A percentile compares a stretch with the other conserved stretches of the same genome.
Evolutionary conservation across 2,888 invertebrate species (phyloP).

Genomic region (Julus scandinavius): DNA sequence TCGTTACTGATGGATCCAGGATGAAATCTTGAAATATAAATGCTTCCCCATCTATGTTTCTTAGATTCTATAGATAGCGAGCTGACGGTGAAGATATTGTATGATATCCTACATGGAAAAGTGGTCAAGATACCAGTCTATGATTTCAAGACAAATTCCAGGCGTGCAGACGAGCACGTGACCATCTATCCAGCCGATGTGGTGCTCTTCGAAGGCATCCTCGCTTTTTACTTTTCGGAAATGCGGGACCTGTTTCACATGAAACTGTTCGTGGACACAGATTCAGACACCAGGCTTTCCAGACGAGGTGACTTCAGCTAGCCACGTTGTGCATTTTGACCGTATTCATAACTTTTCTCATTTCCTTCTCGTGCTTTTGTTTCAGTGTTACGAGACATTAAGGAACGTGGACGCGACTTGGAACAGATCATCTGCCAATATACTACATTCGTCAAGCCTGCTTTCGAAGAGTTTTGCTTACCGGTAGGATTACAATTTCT

Average conservation of each 20-base stretch:
- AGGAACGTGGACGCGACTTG: constrained; percentile 91
- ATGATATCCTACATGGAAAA: constrained; percentile 84
- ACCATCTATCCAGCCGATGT: constrained; percentile 96
- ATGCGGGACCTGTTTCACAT: constrained; percentile 96
- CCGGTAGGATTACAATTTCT: constrained; percentile 77
- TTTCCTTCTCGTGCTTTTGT: neutral
- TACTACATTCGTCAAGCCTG: constrained; percentile 98
- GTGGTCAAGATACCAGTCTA: constrained; percentile 92
- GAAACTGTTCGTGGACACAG: constrained; percentile 99
- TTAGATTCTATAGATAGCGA: constrained; percentile 91
- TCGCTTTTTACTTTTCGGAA: constrained; percentile 97
- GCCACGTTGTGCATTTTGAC: neutral
- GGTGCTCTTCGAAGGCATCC: constrained; percentile 95
- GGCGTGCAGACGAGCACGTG: constrained; percentile 70
- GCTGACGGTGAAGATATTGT: constrained; percentile 81
- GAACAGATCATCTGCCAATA: constrained; percentile 96
- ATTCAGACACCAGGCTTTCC: constrained; percentile 96
- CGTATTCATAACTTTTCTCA: neutral
- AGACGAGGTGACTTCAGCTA: constrained; percentile 78
- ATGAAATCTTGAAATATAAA: neutral
- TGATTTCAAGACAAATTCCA: constrained; percentile 89
- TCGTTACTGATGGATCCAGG: neutral
- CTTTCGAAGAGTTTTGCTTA: constrained; percentile 98
- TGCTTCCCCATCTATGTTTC: neutral
- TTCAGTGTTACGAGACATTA: constrained; percentile 94